A percentile compares a stretch with the other conserved stretches of the same genome.
Evolutionary conservation across 2,797 vertebrate genomes (phyloP).

Genomic region (Channa striata): DNA sequence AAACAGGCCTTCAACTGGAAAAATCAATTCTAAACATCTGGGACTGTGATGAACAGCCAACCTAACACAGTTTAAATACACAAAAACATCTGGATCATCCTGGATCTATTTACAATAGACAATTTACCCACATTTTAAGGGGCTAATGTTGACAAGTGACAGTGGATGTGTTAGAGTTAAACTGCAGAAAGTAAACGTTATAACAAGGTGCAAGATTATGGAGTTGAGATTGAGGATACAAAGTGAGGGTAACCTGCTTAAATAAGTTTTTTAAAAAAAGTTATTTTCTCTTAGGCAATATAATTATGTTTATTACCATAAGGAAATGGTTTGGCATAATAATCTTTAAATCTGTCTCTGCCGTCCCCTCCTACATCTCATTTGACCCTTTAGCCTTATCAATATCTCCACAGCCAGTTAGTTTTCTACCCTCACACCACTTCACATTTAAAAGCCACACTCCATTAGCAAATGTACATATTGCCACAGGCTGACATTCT

Average conservation of each 20-base stretch:
- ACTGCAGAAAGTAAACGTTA: not conserved
- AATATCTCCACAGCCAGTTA: conserved; percentile 75
- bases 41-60: not conserved
- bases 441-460: conserved; percentile 77
- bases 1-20: not conserved
- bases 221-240: not conserved
- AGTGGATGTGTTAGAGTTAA: not conserved
- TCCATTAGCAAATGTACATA: conserved; percentile 80
- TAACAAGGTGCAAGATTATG: not conserved
- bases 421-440: conserved; percentile 62
- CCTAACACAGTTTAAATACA: too few relatives aligned
- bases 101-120: conserved; percentile 1
- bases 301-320: conserved; percentile 40
- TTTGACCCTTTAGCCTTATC: conserved; percentile 67
- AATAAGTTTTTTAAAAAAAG: conserved; percentile 8
- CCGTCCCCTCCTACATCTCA: conserved; percentile 46
- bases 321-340: conserved; percentile 40
- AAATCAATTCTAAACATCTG: not conserved
- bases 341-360: conserved; percentile 51
- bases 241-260: not conserved
- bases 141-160: not conserved
- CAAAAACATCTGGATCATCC: too few relatives aligned
- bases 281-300: conserved; percentile 12
- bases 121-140: conserved; percentile 9
- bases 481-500: conserved; percentile 72